Conservation (phyloP, 2,113 vertebrate genomes). For the Pluvialis apricaria region DNA sequence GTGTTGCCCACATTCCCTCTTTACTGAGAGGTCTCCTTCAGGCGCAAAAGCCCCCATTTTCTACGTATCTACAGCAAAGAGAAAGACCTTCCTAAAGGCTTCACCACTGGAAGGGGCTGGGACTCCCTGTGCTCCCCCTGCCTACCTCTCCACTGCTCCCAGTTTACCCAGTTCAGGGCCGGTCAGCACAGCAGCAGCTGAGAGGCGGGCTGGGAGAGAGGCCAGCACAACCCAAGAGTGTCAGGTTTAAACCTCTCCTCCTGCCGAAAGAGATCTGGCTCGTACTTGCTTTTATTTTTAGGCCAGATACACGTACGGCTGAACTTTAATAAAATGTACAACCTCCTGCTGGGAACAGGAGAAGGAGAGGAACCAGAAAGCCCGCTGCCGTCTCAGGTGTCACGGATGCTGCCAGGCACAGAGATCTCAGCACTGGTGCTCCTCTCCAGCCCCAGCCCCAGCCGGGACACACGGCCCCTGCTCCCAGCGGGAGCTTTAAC, state of each 20-base stretch:
- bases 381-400: background rate
- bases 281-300: slow-evolving; percentile 38
- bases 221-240: background rate
- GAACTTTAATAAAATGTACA: background rate
- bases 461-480: rapidly evolving
- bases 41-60: background rate
- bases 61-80: background rate
- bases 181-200: background rate
- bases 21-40: rapidly evolving
- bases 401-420: rapidly evolving
- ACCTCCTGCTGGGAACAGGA: background rate
- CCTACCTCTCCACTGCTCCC: background rate
- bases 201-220: background rate
- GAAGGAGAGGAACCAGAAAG: background rate
- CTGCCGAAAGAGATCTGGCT: background rate
- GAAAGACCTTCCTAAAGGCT: background rate
- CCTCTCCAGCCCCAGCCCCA: background rate
- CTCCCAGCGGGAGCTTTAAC: background rate
- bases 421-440: rapidly evolving
- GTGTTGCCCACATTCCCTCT: background rate
- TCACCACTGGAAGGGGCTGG: background rate
- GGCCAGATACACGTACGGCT: background rate
- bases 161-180: background rate
- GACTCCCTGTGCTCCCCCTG: background rate
- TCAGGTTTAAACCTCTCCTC: slow-evolving; percentile 11